A percentile compares a stretch with the other conserved stretches of the same genome.
Conservation (phyloP, 2,113 vertebrate species). For the Corythornis vintsioides region DNA sequence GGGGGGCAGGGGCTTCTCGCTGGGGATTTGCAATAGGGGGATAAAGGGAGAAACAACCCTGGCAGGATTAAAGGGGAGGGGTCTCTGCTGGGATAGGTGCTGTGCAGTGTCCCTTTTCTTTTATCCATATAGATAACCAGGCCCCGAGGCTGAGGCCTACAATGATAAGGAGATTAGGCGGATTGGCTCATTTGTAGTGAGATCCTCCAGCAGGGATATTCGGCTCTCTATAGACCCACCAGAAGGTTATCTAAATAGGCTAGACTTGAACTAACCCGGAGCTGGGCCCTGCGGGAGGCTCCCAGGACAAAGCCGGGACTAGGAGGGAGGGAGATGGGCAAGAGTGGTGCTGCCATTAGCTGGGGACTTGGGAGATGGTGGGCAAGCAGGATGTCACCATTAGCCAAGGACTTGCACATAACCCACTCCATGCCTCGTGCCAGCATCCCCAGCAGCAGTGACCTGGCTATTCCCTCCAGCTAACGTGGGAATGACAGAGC, state of each 20-base stretch:
- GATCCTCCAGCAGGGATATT: conserved; percentile 72
- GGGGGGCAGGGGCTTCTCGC: neutral
- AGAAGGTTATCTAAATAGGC: conserved; percentile 82
- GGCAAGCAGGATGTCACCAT: fast-evolving
- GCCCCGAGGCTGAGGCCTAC: conserved; percentile 73
- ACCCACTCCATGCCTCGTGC: fast-evolving
- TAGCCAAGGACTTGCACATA: neutral
- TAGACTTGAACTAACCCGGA: conserved; percentile 68
- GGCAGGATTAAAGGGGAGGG: conserved; percentile 63
- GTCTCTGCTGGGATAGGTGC: conserved; percentile 50
- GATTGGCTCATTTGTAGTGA: conserved; percentile 77
- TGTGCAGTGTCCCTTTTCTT: conserved; percentile 47
- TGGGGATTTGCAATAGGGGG: conserved; percentile 5
- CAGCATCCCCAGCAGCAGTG: fast-evolving
- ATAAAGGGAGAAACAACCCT: conserved; percentile 55
- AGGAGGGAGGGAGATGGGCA: conserved; percentile 21
- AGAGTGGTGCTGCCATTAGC: conserved; percentile 24
- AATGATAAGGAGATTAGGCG: conserved; percentile 80
- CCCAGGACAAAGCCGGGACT: conserved; percentile 58
- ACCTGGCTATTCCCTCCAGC: fast-evolving
- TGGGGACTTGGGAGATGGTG: neutral
- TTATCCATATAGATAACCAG: conserved; percentile 69
- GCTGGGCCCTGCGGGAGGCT: conserved; percentile 67
- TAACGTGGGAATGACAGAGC: fast-evolving
- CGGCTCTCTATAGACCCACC: conserved; percentile 71